Evolutionary conservation across 2,113 vertebrate genomes (phyloP).

Genomic region (Fregata magnificens): DNA sequence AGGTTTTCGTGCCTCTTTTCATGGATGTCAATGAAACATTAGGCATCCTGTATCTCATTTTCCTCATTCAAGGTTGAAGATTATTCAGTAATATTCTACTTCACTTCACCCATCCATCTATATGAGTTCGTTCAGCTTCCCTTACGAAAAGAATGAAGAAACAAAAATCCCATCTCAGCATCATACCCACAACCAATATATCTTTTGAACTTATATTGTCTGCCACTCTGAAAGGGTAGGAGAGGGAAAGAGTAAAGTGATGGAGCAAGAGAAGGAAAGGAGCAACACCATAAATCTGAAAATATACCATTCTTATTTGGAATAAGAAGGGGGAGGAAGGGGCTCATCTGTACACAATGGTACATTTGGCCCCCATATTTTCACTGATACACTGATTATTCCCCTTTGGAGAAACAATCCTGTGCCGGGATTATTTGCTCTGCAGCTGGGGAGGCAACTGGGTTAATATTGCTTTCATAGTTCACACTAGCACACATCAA

Average conservation of each 20-base stretch:
- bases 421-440: neutral
- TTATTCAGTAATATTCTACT: slow-evolving; percentile 55
- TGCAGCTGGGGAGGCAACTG: neutral
- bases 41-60: slow-evolving; percentile 12
- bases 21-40: neutral
- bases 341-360: neutral
- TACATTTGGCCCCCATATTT: neutral
- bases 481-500: neutral
- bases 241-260: neutral
- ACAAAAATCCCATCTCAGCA: slow-evolving; percentile 17
- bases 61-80: slow-evolving; percentile 31
- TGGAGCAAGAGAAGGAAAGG: neutral
- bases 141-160: slow-evolving; percentile 3
- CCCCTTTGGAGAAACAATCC: neutral
- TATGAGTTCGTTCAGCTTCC: neutral
- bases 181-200: neutral
- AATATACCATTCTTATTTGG: neutral
- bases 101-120: slow-evolving; percentile 38
- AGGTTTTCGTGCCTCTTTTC: neutral
- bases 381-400: neutral
- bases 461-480: neutral
- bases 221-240: neutral
- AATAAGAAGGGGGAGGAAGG: neutral
- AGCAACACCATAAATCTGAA: neutral
- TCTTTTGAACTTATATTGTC: neutral